A percentile compares a stretch with the other conserved stretches of the same genome.
Evolutionary conservation across 2,888 invertebrate genomes (phyloP).

Genomic region (Drosophila colorata): DNA sequence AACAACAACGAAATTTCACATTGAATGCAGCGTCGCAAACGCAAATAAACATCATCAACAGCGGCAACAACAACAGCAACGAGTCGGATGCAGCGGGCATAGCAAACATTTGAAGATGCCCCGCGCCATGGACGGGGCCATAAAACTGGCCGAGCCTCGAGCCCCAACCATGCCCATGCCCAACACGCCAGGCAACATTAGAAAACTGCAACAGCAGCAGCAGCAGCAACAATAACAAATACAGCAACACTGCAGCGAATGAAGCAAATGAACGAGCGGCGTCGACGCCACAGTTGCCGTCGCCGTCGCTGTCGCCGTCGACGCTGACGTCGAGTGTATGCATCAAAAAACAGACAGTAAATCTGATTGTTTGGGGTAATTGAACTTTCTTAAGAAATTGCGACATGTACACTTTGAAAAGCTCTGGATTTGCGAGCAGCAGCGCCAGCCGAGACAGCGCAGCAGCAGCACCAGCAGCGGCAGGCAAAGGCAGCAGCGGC

Average conservation of each 20-base stretch:
- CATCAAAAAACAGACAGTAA: slow-evolving; percentile 84
- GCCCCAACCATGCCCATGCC: slow-evolving; percentile 72
- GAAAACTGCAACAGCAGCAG: slow-evolving; percentile 69
- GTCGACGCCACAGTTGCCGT: slow-evolving; percentile 23
- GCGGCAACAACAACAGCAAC: slow-evolving; percentile 5
- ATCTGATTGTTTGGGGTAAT: slow-evolving; percentile 85
- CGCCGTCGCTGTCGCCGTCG: slow-evolving; percentile 15
- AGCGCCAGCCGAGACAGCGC: slow-evolving; percentile 57
- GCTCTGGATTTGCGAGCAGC: slow-evolving; percentile 84
- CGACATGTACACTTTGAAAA: slow-evolving; percentile 84
- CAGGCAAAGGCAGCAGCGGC: slow-evolving; percentile 53
- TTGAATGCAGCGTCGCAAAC: slow-evolving; percentile 46
- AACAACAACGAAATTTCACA: slow-evolving; percentile 46
- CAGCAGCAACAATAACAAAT: slow-evolving; percentile 31
- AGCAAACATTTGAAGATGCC: slow-evolving; percentile 75
- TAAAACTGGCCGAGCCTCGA: slow-evolving; percentile 66
- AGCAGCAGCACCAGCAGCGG: slow-evolving; percentile 24
- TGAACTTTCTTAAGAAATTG: slow-evolving; percentile 85
- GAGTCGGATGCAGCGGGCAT: slow-evolving; percentile 7
- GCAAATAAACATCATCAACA: slow-evolving; percentile 42
- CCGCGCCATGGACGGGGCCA: slow-evolving; percentile 49
- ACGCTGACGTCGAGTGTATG: slow-evolving; percentile 69
- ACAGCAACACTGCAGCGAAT: slow-evolving; percentile 44
- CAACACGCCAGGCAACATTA: slow-evolving; percentile 77
- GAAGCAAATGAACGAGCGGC: slow-evolving; percentile 67